A percentile compares a stretch with the other conserved stretches of the same genome.
phyloP scores from a whole-genome alignment of 2,888 invertebrate species.

The Argyresthia goedartella region DNA sequence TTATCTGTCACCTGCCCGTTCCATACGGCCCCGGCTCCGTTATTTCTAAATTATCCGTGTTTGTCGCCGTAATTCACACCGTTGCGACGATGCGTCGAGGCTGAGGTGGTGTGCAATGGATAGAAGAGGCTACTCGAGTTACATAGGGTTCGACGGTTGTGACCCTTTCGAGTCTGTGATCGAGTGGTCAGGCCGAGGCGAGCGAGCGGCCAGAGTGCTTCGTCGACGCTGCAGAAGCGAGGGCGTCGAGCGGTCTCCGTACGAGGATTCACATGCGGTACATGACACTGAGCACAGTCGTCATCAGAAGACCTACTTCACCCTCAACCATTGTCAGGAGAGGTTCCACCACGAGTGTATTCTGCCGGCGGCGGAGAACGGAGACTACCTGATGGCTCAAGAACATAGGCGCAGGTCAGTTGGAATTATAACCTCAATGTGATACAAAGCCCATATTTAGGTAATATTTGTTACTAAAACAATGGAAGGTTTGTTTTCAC shows the following conservation, averaged over 20 bases:
- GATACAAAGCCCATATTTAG: background rate
- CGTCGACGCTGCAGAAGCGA: conserved; percentile 65
- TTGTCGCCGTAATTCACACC: conserved; percentile 32
- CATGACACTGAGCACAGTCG: conserved; percentile 25
- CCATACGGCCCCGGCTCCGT: background rate
- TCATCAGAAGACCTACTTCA: conserved; percentile 48
- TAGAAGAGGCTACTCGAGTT: conserved; percentile 55
- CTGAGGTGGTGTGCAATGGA: conserved; percentile 55
- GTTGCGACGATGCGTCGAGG: conserved; percentile 47
- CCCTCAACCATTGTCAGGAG: conserved; percentile 32
- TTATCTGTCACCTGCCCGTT: background rate
- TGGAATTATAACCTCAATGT: conserved; percentile 15
- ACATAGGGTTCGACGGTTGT: conserved; percentile 60
- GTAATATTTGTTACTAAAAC: background rate
- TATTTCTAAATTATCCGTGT: conserved; percentile 47
- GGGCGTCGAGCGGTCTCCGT: conserved; percentile 60
- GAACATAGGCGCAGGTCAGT: conserved; percentile 36
- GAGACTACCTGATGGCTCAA: conserved; percentile 57
- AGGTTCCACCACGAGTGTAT: conserved; percentile 50
- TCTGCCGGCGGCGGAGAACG: conserved; percentile 51
- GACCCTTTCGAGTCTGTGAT: conserved; percentile 53
- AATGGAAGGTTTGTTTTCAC: too few species aligned
- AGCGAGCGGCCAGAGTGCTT: conserved; percentile 43
- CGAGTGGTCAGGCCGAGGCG: conserved; percentile 38
- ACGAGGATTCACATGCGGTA: conserved; percentile 40